These are phyloP conservation scores for Ianthella basta DNA, from an alignment of 37 sponge, comb jelly and placozoan genomes.

Conservation along the genomic window DNA sequence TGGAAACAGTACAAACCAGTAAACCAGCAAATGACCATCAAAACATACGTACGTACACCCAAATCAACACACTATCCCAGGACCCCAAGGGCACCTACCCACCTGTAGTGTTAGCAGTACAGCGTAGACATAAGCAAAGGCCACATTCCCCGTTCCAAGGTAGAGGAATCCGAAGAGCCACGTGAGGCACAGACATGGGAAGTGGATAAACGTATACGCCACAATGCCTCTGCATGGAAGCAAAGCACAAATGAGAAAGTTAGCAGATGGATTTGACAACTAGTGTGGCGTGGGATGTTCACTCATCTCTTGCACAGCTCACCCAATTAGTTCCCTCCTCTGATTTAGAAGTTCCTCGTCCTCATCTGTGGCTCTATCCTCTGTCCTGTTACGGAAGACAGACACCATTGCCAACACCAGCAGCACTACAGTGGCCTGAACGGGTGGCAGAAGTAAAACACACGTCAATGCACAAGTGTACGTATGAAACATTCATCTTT, in stretches of 20 bases:
- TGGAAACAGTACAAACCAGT: background rate
- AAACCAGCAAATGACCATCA: background rate
- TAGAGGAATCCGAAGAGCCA: constrained; percentile 26
- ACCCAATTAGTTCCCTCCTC: background rate
- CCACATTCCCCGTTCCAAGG: background rate
- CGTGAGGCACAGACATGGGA: background rate
- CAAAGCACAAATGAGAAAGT: too few relatives aligned
- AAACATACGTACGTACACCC: background rate
- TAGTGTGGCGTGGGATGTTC: too few relatives aligned
- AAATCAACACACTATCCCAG: too few relatives aligned
- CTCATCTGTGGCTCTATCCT: background rate
- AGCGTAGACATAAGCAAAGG: background rate
- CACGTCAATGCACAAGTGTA: background rate
- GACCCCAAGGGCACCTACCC: background rate
- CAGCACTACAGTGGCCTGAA: background rate
- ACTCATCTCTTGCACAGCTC: background rate
- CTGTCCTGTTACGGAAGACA: background rate
- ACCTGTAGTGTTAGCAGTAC: background rate
- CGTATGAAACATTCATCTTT: background rate
- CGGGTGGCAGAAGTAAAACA: background rate
- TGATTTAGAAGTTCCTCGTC: background rate
- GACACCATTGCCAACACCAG: background rate
- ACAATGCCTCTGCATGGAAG: background rate
- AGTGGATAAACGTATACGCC: background rate
- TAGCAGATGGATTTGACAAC: too few relatives aligned